Conservation (phyloP, 2,888 invertebrate species). For the Abscondita cerata region DNA sequence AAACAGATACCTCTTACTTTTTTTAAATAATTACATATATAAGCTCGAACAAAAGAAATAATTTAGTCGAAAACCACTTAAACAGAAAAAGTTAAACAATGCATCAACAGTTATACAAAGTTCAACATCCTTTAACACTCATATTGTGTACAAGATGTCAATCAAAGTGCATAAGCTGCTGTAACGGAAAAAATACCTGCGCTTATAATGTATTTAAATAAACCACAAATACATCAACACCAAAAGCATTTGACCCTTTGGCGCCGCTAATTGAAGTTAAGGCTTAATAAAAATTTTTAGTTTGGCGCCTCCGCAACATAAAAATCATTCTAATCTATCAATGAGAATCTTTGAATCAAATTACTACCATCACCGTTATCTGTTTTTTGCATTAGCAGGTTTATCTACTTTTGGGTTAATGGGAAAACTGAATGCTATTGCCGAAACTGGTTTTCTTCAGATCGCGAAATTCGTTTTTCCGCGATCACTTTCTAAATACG, state of each 20-base stretch:
- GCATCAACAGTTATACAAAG: constrained; percentile 25
- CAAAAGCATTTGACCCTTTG: not conserved
- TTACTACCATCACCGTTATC: too few species aligned
- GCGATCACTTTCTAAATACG: not conserved
- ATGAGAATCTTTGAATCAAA: too few species aligned
- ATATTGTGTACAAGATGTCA: constrained; percentile 18
- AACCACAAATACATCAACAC: not conserved
- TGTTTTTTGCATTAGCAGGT: too few species aligned
- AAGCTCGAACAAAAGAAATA: too few species aligned
- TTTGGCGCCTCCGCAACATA: not conserved
- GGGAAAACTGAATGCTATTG: too few species aligned
- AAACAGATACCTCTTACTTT: constrained; percentile 2
- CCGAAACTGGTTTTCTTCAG: too few species aligned
- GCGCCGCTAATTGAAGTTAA: too few species aligned
- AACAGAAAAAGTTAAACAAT: too few species aligned
- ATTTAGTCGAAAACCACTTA: not conserved
- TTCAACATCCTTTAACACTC: constrained; percentile 30
- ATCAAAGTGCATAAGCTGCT: constrained; percentile 15
- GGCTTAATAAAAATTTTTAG: too few species aligned
- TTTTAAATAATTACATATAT: not conserved
- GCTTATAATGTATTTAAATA: not conserved
- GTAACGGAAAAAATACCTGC: not conserved
- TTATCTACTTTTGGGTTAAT: too few species aligned
- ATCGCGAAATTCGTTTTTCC: too few species aligned
- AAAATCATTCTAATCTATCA: too few species aligned